Percentiles rank a stretch among this genome's conserved stretches.
These are phyloP conservation scores for Lipophrys pholis DNA, from an alignment of 2,113 vertebrate genomes.

Conservation along the genomic window DNA sequence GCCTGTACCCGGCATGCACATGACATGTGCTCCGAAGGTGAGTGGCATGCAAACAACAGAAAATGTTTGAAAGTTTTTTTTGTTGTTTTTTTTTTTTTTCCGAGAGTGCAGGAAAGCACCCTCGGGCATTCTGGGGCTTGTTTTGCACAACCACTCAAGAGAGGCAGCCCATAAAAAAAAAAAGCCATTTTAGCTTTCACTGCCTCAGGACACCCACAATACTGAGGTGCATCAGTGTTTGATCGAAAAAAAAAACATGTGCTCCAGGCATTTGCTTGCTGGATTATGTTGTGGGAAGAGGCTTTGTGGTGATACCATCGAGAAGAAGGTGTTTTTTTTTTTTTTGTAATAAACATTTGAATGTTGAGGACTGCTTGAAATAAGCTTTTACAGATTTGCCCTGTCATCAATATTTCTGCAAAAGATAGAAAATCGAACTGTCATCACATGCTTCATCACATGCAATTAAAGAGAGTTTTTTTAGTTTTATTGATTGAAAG, in stretches of 20 bases:
- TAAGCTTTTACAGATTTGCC: neutral
- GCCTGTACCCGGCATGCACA: slow-evolving; percentile 96
- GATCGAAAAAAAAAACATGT: slow-evolving; percentile 53
- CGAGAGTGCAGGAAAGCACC: neutral
- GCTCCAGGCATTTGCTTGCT: slow-evolving; percentile 27
- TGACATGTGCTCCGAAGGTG: slow-evolving; percentile 96
- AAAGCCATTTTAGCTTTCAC: slow-evolving; percentile 39
- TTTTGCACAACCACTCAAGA: slow-evolving; percentile 29
- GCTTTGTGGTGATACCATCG: slow-evolving; percentile 2
- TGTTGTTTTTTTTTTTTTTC: neutral
- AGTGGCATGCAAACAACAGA: slow-evolving; percentile 37
- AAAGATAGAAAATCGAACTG: neutral
- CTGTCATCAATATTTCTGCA: neutral
- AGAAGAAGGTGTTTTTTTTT: neutral
- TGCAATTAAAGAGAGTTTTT: too few species aligned
- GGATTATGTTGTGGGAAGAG: neutral
- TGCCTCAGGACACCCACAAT: slow-evolving; percentile 33
- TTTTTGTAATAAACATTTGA: slow-evolving; percentile 1
- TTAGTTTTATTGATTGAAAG: too few species aligned
- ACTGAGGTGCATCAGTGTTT: slow-evolving; percentile 49
- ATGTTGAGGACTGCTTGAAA: slow-evolving; percentile 1
- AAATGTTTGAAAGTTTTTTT: slow-evolving; percentile 20
- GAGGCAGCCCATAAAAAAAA: slow-evolving; percentile 23
- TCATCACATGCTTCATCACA: too few species aligned
- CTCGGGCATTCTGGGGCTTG: slow-evolving; percentile 23